phyloP scores from a whole-genome alignment of 2,888 invertebrate species.

The Aphidoletes aphidimyza region DNA sequence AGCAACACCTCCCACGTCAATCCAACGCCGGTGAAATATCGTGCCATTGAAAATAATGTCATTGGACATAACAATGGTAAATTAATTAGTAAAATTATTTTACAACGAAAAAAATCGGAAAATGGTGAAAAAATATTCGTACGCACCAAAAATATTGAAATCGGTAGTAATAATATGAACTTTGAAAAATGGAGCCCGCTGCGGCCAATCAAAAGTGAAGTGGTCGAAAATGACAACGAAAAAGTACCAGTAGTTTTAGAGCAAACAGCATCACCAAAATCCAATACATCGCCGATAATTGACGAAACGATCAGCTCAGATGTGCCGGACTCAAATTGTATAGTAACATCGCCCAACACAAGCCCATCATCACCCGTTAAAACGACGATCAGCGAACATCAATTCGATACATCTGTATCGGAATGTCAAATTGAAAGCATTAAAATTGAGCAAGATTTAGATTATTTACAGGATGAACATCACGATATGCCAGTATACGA shows the following conservation, averaged over 20 bases:
- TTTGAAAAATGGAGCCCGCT: slow-evolving; percentile 8
- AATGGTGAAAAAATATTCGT: slow-evolving; percentile 47
- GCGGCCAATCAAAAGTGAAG: slow-evolving; percentile 17
- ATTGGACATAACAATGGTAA: slow-evolving; percentile 62
- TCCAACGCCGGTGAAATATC: neutral
- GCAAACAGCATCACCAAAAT: neutral
- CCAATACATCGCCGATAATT: neutral
- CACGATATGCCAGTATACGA: neutral
- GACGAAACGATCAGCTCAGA: neutral
- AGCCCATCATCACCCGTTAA: neutral
- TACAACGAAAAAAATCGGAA: slow-evolving; percentile 60
- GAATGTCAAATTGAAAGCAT: slow-evolving; percentile 12
- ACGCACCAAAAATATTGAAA: slow-evolving; percentile 16
- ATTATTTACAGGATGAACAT: neutral
- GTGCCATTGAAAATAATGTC: slow-evolving; percentile 58
- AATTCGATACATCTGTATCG: neutral
- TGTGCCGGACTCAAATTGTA: neutral
- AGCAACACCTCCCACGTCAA: neutral
- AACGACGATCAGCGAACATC: neutral
- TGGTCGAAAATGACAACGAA: neutral
- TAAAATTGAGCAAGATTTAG: neutral
- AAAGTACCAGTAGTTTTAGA: neutral
- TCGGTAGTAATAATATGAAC: neutral
- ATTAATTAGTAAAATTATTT: slow-evolving; percentile 63
- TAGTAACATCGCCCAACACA: neutral